Evolutionary conservation across 1,140 invertebrate genomes (phyloP).

Genomic region (Ceratina japonica): DNA sequence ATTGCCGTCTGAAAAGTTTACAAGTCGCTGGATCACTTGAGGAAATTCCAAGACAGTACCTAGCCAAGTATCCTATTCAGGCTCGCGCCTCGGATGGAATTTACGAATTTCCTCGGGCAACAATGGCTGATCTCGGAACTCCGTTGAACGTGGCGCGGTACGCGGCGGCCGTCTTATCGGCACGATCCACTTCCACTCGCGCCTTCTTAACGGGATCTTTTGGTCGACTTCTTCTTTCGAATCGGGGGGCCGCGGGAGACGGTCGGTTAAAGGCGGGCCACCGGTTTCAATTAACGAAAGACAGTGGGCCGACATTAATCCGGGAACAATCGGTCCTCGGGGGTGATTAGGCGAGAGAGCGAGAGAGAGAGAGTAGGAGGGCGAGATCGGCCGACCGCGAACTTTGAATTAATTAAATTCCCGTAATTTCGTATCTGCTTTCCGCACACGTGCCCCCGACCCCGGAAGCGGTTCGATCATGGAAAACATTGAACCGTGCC

Average conservation of each 20-base stretch:
- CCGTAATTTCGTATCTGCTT: slow-evolving; percentile 76
- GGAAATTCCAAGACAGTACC: not conserved
- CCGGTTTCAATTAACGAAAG: slow-evolving; percentile 74
- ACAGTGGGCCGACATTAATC: slow-evolving; percentile 67
- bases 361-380: slow-evolving; percentile 46
- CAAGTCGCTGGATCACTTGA: not conserved
- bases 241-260: not conserved
- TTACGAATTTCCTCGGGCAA: slow-evolving; percentile 14
- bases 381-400: slow-evolving; percentile 59
- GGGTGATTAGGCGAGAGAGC: slow-evolving; percentile 54
- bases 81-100: not conserved
- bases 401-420: slow-evolving; percentile 77
- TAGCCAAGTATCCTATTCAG: not conserved
- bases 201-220: slow-evolving; percentile 40
- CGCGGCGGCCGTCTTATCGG: slow-evolving; percentile 21
- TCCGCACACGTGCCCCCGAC: slow-evolving; percentile 71
- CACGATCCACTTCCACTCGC: slow-evolving; percentile 35
- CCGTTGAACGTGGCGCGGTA: not conserved
- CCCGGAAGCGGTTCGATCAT: slow-evolving; percentile 66
- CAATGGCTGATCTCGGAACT: slow-evolving; percentile 10
- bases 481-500: slow-evolving; percentile 62
- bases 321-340: slow-evolving; percentile 73
- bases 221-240: slow-evolving; percentile 35
- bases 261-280: slow-evolving; percentile 41
- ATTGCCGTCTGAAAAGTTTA: not conserved